Evolutionary conservation across 2,888 invertebrate genomes (phyloP), one percentile per base, ranked within the genome.

Genomic region (Dicyrtomina minuta): DNA sequence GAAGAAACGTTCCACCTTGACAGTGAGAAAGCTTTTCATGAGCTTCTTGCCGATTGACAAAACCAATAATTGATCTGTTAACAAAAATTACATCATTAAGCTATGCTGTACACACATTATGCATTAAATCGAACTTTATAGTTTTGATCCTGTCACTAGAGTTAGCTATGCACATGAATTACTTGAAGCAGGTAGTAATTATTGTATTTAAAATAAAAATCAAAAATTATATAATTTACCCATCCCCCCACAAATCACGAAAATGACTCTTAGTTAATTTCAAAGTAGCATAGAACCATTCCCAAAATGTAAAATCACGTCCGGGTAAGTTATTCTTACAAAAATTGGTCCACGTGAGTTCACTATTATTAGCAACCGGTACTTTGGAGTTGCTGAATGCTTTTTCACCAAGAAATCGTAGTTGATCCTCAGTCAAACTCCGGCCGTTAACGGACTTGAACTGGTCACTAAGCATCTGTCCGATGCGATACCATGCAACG

Each of bases 241-340:
- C 90, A 79, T 95, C 96, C 73, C 90, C 90, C 97, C 97, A 98
- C 55, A 93, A 90, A 24, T 90, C 90, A 74, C 92, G 84, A 75
- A 98, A 84, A 83, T 96, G 96, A 81, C 97, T 96, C 80, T 93
- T 88, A 26, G 96, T 96, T 67, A 99, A 87, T 83, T 97, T 97
- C 87, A 97, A 94, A 1, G 97, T 93, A 74, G 95, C 93, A 84
- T 95, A 97, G 84, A 98, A 97, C 98, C 98, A 99, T 83, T 99
- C 97, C 98, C 98, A 99, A 84, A 99, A 99, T 0, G 98, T 97
- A 82, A 99, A 99, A 81, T 89, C 91, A 72, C 96, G 85, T 75
- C 93, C 94, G 0, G 91, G 91, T 59, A 97, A 83, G 0, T 95
- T 92, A 80, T 95, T 94, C 82, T 95, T 95, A 82, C 94, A 94